Conservation (phyloP, 2,113 vertebrate species). For the Meles meles region DNA sequence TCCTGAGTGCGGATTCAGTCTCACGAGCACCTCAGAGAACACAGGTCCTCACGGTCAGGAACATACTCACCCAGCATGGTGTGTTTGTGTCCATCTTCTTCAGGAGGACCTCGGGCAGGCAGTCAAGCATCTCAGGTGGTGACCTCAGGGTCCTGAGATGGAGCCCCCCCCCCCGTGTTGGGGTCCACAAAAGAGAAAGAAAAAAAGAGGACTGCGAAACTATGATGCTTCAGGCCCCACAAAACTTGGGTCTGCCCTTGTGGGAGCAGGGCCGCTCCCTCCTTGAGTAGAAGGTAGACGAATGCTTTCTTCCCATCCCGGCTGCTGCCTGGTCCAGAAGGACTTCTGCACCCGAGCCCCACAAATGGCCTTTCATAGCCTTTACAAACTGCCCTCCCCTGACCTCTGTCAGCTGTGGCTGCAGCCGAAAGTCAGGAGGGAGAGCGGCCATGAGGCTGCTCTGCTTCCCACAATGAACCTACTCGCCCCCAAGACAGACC, state of each 20-base stretch:
- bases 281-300: neutral
- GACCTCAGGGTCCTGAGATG: neutral
- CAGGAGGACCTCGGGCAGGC: neutral
- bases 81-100: neutral
- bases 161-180: neutral
- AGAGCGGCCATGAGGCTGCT: neutral
- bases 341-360: neutral
- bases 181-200: neutral
- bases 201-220: too few relatives aligned
- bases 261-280: neutral
- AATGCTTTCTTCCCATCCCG: neutral
- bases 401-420: neutral
- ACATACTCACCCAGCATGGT: rapidly evolving
- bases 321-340: too few relatives aligned
- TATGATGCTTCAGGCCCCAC: neutral
- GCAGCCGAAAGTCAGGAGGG: neutral
- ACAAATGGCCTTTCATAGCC: neutral
- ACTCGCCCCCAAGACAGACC: rapidly evolving
- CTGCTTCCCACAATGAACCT: rapidly evolving
- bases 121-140: neutral
- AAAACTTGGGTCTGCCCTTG: neutral
- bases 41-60: neutral
- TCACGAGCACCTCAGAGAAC: neutral
- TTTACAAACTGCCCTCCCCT: neutral
- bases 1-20: too few relatives aligned